Evolutionary conservation across 2,113 vertebrate genomes (phyloP).

Genomic region (Tychaedon coryphoeus): DNA sequence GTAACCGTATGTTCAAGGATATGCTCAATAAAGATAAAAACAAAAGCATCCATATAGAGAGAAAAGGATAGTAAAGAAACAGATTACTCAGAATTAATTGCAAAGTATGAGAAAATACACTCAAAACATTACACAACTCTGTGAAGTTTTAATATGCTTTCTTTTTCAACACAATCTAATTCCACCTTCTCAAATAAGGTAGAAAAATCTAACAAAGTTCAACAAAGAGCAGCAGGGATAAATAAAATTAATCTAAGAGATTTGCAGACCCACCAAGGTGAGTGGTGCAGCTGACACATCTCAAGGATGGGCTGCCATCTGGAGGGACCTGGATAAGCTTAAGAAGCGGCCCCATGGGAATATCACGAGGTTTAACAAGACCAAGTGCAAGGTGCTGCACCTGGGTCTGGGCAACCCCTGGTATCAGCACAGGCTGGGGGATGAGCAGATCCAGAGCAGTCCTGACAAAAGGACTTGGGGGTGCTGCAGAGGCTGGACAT

Average conservation of each 20-base stretch:
- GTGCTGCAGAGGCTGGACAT: neutral
- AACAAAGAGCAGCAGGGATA: neutral
- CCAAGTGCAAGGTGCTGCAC: neutral
- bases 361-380: neutral
- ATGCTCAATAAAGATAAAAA: neutral
- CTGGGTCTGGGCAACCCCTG: fast-evolving
- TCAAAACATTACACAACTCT: neutral
- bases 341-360: neutral
- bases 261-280: neutral
- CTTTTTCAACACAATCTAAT: neutral
- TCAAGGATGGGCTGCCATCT: neutral
- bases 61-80: neutral
- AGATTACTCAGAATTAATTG: neutral
- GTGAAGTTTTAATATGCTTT: neutral
- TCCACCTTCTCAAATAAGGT: neutral
- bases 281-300: neutral
- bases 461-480: neutral
- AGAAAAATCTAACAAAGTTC: neutral
- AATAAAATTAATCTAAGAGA: neutral
- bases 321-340: neutral
- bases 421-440: fast-evolving
- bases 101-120: neutral
- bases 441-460: neutral
- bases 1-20: neutral
- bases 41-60: neutral